Percentiles rank a stretch among this genome's conserved stretches.
Evolutionary conservation across 2,797 vertebrate species (phyloP).

Genomic region (Coilia nasus): DNA sequence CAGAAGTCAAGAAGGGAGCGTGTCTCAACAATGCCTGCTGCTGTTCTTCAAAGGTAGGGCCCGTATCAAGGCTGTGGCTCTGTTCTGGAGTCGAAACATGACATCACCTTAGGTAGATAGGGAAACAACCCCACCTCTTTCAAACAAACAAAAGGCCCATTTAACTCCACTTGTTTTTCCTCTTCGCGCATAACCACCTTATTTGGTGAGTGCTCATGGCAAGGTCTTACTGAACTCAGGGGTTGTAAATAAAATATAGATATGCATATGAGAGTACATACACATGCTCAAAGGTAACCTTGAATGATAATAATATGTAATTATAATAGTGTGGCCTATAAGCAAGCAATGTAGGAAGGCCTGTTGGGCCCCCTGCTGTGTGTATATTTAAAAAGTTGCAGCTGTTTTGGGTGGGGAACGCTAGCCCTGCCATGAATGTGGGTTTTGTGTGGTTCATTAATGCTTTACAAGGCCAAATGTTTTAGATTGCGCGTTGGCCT

Average conservation of each 20-base stretch:
- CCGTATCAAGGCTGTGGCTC: background rate
- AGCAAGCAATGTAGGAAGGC: no score
- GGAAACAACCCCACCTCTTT: background rate
- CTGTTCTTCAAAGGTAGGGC: background rate
- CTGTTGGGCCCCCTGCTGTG: background rate
- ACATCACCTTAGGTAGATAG: constrained; percentile 1
- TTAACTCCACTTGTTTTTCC: background rate
- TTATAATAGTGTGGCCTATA: no score
- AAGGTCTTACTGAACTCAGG: background rate
- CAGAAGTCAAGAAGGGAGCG: background rate
- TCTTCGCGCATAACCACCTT: background rate
- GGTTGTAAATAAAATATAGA: background rate
- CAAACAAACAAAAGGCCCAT: background rate
- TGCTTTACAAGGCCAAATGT: background rate
- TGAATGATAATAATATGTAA: no score
- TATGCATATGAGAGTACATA: no score
- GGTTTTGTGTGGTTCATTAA: background rate
- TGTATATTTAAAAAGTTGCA: background rate
- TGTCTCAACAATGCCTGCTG: background rate
- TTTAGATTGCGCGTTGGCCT: background rate
- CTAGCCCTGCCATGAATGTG: background rate
- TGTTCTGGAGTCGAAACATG: background rate
- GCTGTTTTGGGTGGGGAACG: background rate
- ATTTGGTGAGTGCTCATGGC: background rate
- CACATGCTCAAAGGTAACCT: background rate